Conservation (phyloP, 2,113 vertebrate species). For the Oncorhynchus mykiss region DNA sequence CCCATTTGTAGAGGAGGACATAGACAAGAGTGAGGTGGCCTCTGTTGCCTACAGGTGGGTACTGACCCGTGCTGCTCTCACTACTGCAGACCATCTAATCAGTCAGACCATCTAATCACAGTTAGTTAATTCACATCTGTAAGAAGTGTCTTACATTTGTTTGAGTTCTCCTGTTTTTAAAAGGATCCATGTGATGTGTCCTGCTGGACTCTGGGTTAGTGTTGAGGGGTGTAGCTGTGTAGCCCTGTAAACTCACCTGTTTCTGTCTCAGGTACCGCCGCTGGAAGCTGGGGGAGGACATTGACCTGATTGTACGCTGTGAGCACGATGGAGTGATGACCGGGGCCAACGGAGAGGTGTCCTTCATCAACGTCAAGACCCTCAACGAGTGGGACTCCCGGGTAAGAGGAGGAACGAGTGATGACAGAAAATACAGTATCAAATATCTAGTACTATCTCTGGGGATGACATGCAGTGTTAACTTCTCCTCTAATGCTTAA, state of each 20-base stretch:
- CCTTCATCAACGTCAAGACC: conserved; percentile 97
- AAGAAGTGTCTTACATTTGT: background rate
- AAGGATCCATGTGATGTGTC: background rate
- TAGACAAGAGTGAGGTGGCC: conserved; percentile 95
- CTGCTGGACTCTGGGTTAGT: background rate
- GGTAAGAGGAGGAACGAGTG: conserved; percentile 66
- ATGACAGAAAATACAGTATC: too few relatives aligned
- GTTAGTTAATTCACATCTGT: background rate
- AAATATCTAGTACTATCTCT: too few relatives aligned
- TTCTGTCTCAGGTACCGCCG: conserved; percentile 85
- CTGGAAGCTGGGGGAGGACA: conserved; percentile 98
- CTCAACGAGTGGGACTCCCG: conserved; percentile 98
- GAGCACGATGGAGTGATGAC: conserved; percentile 98
- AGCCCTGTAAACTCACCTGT: background rate
- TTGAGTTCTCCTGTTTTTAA: background rate
- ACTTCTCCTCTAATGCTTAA: too few relatives aligned
- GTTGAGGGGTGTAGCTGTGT: background rate
- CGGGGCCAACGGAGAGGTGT: conserved; percentile 94
- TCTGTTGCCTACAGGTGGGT: conserved; percentile 93
- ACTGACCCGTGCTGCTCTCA: conserved; percentile 25
- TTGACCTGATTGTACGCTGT: conserved; percentile 95
- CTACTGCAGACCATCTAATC: background rate
- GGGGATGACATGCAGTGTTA: too few relatives aligned
- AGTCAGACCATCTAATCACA: background rate
- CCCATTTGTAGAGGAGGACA: conserved; percentile 96